phyloP scores from a whole-genome alignment of 2,113 vertebrate genomes.

The Poeciliopsis prolifica region DNA sequence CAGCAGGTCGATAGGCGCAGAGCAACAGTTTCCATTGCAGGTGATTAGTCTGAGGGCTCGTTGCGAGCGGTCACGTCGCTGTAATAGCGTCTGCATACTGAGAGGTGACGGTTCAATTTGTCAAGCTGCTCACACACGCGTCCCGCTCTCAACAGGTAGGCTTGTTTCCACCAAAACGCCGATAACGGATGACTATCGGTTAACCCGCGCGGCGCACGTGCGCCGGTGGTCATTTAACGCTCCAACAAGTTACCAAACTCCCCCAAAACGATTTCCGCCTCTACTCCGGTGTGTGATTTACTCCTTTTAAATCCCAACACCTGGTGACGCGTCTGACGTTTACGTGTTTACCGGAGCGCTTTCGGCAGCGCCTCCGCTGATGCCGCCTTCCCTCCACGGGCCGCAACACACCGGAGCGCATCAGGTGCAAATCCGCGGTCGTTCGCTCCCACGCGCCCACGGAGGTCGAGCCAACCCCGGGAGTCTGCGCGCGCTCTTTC shows the following conservation, averaged over 20 bases:
- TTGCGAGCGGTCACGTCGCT: slow-evolving; percentile 66
- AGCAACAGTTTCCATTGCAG: slow-evolving; percentile 69
- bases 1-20: slow-evolving; percentile 69
- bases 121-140: slow-evolving; percentile 57
- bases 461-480: slow-evolving; percentile 19
- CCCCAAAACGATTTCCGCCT: not conserved
- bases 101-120: slow-evolving; percentile 71
- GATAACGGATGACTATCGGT: slow-evolving; percentile 42
- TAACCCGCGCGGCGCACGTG: slow-evolving; percentile 38
- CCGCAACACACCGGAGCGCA: slow-evolving; percentile 68
- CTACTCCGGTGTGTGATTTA: not conserved
- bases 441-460: slow-evolving; percentile 33
- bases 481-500: slow-evolving; percentile 3
- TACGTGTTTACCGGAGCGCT: slow-evolving; percentile 21
- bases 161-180: slow-evolving; percentile 38
- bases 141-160: slow-evolving; percentile 71
- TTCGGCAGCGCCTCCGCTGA: slow-evolving; percentile 36
- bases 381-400: slow-evolving; percentile 57
- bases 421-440: slow-evolving; percentile 68
- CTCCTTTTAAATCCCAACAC: not conserved
- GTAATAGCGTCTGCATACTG: slow-evolving; percentile 76
- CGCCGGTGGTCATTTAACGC: slow-evolving; percentile 44
- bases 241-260: slow-evolving; percentile 67
- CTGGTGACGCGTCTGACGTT: slow-evolving; percentile 1
- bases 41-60: slow-evolving; percentile 70